These are phyloP conservation scores for Empis stercorea DNA, from an alignment of 2,888 invertebrate species.

Conservation along the genomic window DNA sequence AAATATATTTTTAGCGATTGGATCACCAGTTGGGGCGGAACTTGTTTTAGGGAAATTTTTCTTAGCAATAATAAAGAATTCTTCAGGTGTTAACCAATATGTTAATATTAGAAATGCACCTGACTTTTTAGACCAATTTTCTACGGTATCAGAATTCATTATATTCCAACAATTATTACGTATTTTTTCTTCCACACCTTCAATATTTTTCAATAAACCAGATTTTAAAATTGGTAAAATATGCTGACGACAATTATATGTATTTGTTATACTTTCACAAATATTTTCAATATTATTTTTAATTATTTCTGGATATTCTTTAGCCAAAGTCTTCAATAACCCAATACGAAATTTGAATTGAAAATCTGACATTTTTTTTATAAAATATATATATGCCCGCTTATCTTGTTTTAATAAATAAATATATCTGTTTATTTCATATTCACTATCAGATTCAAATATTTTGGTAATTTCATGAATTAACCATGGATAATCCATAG, in stretches of 20 bases:
- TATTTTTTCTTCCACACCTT: neutral
- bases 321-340: too few relatives aligned
- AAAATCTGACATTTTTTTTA: too few relatives aligned
- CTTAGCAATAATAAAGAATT: neutral
- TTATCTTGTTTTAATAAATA: too few relatives aligned
- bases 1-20: neutral
- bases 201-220: neutral
- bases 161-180: neutral
- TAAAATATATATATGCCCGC: too few relatives aligned
- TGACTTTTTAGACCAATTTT: neutral
- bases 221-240: neutral
- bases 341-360: too few relatives aligned
- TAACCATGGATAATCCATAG: neutral
- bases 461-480: neutral
- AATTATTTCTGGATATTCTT: neutral
- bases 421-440: neutral
- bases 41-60: neutral
- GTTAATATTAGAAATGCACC: neutral
- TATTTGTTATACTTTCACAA: neutral
- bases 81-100: neutral
- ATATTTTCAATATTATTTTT: neutral
- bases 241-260: neutral
- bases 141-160: neutral
- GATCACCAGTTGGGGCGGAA: neutral
- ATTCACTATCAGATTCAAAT: neutral